Percentiles rank a stretch among this genome's conserved stretches.
Evolutionary conservation across 2,113 vertebrate species (phyloP).

Genomic region (Thunnus maccoyii): DNA sequence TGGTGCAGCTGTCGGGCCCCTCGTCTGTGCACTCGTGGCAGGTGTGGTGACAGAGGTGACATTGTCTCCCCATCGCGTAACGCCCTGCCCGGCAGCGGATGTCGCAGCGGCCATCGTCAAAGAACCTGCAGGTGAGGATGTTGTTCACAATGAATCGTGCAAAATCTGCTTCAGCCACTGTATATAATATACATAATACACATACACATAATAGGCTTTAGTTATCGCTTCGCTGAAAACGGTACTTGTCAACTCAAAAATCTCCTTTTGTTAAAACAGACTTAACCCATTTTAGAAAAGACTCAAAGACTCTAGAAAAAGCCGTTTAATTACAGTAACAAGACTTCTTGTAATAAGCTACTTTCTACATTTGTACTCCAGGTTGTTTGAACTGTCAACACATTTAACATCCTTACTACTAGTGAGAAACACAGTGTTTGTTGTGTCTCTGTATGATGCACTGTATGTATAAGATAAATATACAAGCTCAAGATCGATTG

Average conservation of each 20-base stretch:
- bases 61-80: slow-evolving; percentile 85
- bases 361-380: neutral
- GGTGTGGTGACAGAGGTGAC: slow-evolving; percentile 90
- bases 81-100: slow-evolving; percentile 85
- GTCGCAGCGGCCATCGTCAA: slow-evolving; percentile 87
- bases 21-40: slow-evolving; percentile 90
- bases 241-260: no score
- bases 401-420: neutral
- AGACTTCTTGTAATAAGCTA: no score
- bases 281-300: no score
- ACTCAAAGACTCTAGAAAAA: no score
- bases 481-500: no score
- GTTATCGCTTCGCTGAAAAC: neutral
- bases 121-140: slow-evolving; percentile 82
- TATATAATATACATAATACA: neutral
- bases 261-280: no score
- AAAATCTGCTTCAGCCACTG: neutral
- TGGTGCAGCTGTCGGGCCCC: slow-evolving; percentile 88
- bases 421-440: neutral
- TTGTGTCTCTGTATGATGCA: no score
- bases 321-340: no score
- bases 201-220: neutral
- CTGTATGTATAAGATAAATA: no score
- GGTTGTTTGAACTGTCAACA: neutral
- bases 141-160: neutral